These are phyloP conservation scores for Toxotes lorentzi DNA, from an alignment of 2,797 vertebrate genomes.

Conservation along the genomic window DNA sequence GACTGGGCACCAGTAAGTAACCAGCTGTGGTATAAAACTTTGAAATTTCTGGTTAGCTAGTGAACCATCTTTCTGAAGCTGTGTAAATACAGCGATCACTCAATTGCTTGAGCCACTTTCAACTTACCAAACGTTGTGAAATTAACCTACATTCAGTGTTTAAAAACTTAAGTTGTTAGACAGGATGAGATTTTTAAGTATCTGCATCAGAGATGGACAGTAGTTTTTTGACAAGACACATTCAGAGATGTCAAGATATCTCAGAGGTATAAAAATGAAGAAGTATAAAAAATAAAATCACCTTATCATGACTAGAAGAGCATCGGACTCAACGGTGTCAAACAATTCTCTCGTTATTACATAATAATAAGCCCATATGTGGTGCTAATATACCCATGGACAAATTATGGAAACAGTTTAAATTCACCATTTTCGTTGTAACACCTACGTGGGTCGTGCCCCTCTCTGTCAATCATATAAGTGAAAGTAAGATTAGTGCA, in stretches of 20 bases:
- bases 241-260: constrained; percentile 70
- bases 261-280: constrained; percentile 70
- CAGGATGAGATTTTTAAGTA: constrained; percentile 31
- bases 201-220: constrained; percentile 48
- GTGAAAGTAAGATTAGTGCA: constrained; percentile 72
- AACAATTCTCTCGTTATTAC: constrained; percentile 49
- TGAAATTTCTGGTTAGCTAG: constrained; percentile 38
- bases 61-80: constrained; percentile 20
- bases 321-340: constrained; percentile 43
- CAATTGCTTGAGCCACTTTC: constrained; percentile 37
- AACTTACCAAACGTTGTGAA: constrained; percentile 36
- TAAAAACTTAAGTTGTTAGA: constrained; percentile 46
- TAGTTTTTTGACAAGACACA: constrained; percentile 59
- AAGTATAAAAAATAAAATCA: constrained; percentile 66
- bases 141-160: constrained; percentile 67
- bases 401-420: constrained; percentile 29
- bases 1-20: constrained; percentile 29
- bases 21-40: constrained; percentile 51
- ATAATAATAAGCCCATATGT: constrained; percentile 30
- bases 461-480: constrained; percentile 71
- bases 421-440: constrained; percentile 26
- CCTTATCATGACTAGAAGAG: constrained; percentile 75
- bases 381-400: constrained; percentile 30
- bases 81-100: constrained; percentile 45
- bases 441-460: not conserved